Conservation (phyloP, 2,113 vertebrate genomes). For the Planiliza haematocheilus region DNA sequence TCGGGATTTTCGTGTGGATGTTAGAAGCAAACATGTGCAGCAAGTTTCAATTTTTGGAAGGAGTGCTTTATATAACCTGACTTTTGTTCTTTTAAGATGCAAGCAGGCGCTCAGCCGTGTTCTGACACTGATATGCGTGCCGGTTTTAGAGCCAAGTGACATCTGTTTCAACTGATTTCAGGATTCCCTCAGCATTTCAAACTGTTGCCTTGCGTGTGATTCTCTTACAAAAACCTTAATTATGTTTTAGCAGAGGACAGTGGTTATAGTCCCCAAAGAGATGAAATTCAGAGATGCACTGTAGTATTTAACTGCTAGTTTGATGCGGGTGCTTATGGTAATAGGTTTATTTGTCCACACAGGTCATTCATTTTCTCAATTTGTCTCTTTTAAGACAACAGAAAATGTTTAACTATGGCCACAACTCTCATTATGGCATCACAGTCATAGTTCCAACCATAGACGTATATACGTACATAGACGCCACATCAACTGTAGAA, state of each 20-base stretch:
- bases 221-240: slow-evolving; percentile 11
- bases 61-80: slow-evolving; percentile 19
- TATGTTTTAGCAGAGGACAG: slow-evolving; percentile 4
- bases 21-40: slow-evolving; percentile 23
- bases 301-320: background rate
- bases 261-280: slow-evolving; percentile 3
- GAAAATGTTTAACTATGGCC: no score
- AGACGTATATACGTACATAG: no score
- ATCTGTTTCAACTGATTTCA: slow-evolving; percentile 10
- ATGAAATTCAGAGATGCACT: background rate
- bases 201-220: background rate
- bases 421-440: no score
- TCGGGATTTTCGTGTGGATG: slow-evolving; percentile 31
- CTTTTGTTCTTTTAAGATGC: background rate
- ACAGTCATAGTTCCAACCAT: no score
- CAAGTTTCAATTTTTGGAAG: slow-evolving; percentile 24
- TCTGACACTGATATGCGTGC: slow-evolving; percentile 10
- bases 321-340: background rate
- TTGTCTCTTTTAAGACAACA: background rate
- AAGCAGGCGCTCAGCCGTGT: slow-evolving; percentile 21
- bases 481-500: no score
- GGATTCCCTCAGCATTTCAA: slow-evolving; percentile 1
- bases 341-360: background rate
- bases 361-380: background rate
- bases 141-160: slow-evolving; percentile 26